Evolutionary conservation across 2,888 invertebrate genomes (phyloP).

Genomic region (Andrena camellia): DNA sequence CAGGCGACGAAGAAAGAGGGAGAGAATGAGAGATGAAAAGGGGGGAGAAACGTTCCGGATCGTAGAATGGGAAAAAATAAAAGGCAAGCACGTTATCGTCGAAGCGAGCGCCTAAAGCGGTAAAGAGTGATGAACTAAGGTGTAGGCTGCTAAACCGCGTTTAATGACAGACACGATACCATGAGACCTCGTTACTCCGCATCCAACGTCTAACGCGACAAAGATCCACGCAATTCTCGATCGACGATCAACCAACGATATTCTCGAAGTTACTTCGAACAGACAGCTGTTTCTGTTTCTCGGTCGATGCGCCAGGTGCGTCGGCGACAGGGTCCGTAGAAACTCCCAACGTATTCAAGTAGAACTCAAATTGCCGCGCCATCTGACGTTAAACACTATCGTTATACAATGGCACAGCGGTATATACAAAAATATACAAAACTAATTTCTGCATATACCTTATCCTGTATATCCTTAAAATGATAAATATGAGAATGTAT

Average conservation of each 20-base stretch:
- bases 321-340: slow-evolving; percentile 53
- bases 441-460: not conserved
- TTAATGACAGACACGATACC: slow-evolving; percentile 60
- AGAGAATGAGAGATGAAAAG: slow-evolving; percentile 13
- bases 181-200: slow-evolving; percentile 52
- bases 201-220: slow-evolving; percentile 43
- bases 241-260: slow-evolving; percentile 56
- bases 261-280: slow-evolving; percentile 48
- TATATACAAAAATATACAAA: slow-evolving; percentile 18
- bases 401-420: slow-evolving; percentile 27
- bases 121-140: slow-evolving; percentile 49
- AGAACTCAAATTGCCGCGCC: slow-evolving; percentile 52
- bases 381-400: slow-evolving; percentile 32
- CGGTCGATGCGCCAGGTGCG: slow-evolving; percentile 78
- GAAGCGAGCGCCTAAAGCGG: slow-evolving; percentile 60
- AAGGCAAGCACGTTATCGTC: slow-evolving; percentile 59
- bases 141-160: slow-evolving; percentile 46
- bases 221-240: slow-evolving; percentile 47
- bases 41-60: slow-evolving; percentile 54
- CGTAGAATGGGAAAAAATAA: slow-evolving; percentile 55
- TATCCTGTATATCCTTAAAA: not conserved
- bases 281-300: slow-evolving; percentile 82
- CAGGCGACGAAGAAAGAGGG: not conserved
- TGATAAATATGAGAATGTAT: no score
- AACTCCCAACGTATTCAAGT: slow-evolving; percentile 34